Percentiles rank a stretch among this genome's conserved stretches.
Evolutionary conservation across 2,797 vertebrate genomes (phyloP).

Genomic region (Sebastolobus altivelis): DNA sequence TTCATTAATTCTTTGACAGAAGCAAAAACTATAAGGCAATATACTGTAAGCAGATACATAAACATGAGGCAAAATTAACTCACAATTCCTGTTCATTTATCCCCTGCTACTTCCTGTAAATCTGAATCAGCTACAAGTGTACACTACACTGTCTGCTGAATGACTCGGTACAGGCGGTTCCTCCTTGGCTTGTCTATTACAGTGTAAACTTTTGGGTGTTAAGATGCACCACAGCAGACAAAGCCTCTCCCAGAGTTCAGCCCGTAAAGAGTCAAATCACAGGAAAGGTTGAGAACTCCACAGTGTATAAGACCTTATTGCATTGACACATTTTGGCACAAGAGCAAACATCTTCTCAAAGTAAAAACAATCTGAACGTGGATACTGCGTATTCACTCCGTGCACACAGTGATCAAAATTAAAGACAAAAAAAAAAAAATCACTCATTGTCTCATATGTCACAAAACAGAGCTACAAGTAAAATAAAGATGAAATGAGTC

Average conservation of each 20-base stretch:
- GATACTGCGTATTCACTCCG: conserved; percentile 26
- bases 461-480: conserved; percentile 26
- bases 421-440: conserved; percentile 29
- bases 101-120: conserved; percentile 43
- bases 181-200: conserved; percentile 44
- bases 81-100: conserved; percentile 28
- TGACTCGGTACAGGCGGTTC: conserved; percentile 21
- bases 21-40: conserved; percentile 61
- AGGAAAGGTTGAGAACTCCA: conserved; percentile 67
- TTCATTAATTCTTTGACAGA: conserved; percentile 42
- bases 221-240: conserved; percentile 65
- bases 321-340: conserved; percentile 82
- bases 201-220: conserved; percentile 62
- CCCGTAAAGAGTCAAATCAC: conserved; percentile 49
- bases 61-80: conserved; percentile 43
- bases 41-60: conserved; percentile 56
- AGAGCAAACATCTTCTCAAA: conserved; percentile 58
- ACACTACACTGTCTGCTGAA: conserved; percentile 15
- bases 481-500: conserved; percentile 28
- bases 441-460: conserved; percentile 8
- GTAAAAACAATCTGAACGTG: conserved; percentile 51
- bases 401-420: conserved; percentile 37
- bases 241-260: conserved; percentile 59
- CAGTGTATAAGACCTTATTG: conserved; percentile 84
- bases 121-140: conserved; percentile 48